phyloP scores from a whole-genome alignment of 1,140 invertebrate species.

The Drosophila seguyi region DNA sequence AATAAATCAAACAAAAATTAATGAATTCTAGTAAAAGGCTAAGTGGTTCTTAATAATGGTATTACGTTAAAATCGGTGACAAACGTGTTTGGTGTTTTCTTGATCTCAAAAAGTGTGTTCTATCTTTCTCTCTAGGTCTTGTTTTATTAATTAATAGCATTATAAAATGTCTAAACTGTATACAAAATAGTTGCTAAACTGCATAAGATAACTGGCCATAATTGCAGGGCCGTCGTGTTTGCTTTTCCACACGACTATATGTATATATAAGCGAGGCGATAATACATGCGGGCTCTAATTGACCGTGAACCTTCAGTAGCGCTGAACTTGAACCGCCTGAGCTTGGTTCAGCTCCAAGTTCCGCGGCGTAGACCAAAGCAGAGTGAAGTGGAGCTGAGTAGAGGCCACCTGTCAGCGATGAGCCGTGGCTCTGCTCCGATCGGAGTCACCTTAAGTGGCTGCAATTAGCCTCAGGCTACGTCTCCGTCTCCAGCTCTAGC shows the following conservation, averaged over 20 bases:
- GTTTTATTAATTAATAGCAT: neutral
- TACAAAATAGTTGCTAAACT: neutral
- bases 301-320: constrained; percentile 66
- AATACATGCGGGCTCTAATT: constrained; percentile 69
- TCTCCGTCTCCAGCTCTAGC: neutral
- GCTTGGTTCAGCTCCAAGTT: constrained; percentile 18
- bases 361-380: constrained; percentile 12
- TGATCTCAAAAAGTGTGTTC: neutral
- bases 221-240: constrained; percentile 49
- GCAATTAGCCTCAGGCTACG: constrained; percentile 63
- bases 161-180: neutral
- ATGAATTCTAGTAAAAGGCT: neutral
- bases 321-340: constrained; percentile 73
- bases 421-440: constrained; percentile 33
- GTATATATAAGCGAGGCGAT: constrained; percentile 40
- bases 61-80: neutral
- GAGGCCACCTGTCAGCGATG: constrained; percentile 42
- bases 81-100: constrained; percentile 2
- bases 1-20: neutral
- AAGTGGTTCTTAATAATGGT: neutral
- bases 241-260: constrained; percentile 30
- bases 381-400: constrained; percentile 30
- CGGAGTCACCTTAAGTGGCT: constrained; percentile 43
- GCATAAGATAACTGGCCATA: constrained; percentile 23
- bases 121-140: neutral